A percentile compares a stretch with the other conserved stretches of the same genome.
These are phyloP conservation scores for Alloplasta piceator DNA, from an alignment of 2,888 invertebrate genomes.

Conservation along the genomic window DNA sequence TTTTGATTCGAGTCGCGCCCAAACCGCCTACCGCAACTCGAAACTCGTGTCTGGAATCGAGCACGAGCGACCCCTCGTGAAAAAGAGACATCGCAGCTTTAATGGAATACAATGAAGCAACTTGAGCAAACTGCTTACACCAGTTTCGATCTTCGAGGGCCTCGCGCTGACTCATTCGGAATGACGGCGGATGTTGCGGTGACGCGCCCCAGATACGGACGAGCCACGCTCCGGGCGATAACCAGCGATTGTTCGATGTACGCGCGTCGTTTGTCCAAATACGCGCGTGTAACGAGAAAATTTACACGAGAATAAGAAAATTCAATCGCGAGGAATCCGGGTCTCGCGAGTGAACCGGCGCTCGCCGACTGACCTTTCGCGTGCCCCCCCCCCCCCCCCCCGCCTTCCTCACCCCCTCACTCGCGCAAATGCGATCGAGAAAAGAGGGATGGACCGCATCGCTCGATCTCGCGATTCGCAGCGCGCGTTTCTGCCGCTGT, in stretches of 20 bases:
- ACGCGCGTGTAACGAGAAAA: slow-evolving; percentile 36
- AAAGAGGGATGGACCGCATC: slow-evolving; percentile 66
- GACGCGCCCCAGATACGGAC: too few relatives aligned
- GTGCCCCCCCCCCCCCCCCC: slow-evolving; percentile 40
- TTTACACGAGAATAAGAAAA: slow-evolving; percentile 9
- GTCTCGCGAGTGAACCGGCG: slow-evolving; percentile 20
- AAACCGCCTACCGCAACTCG: slow-evolving; percentile 59
- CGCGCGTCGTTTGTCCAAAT: too few relatives aligned
- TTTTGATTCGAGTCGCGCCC: slow-evolving; percentile 53
- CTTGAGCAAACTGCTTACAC: too few relatives aligned
- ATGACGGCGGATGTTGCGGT: too few relatives aligned
- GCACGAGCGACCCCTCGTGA: slow-evolving; percentile 1
- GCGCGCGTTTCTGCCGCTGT: too few relatives aligned
- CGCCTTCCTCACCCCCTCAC: not conserved
- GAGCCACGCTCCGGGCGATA: too few relatives aligned
- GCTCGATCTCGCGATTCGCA: slow-evolving; percentile 26
- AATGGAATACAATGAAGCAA: slow-evolving; percentile 37
- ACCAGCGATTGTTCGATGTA: too few relatives aligned
- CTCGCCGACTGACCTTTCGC: slow-evolving; percentile 64
- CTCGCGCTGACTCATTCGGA: too few relatives aligned
- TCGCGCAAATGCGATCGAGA: slow-evolving; percentile 58
- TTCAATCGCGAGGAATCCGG: slow-evolving; percentile 27
- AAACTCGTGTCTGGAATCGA: slow-evolving; percentile 2
- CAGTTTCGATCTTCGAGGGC: too few relatives aligned
- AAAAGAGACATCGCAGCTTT: slow-evolving; percentile 12